phyloP scores from a whole-genome alignment of 2,888 invertebrate species.

The Eristalis tenax region DNA sequence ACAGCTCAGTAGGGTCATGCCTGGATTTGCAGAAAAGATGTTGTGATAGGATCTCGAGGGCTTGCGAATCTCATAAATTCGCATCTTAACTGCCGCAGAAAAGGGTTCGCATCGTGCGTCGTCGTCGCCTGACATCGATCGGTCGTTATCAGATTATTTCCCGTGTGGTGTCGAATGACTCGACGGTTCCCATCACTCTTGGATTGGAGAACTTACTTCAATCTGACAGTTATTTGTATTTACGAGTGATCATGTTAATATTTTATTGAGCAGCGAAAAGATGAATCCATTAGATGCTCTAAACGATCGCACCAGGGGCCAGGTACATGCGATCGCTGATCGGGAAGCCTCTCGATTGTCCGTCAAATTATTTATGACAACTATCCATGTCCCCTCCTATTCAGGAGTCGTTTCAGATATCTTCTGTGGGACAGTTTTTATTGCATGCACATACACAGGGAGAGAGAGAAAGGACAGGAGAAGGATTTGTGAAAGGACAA shows the following conservation, averaged over 20 bases:
- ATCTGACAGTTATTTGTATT: slow-evolving; percentile 45
- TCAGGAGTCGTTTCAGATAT: neutral
- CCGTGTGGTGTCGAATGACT: slow-evolving; percentile 15
- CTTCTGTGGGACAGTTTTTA: neutral
- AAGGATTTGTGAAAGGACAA: slow-evolving; percentile 6
- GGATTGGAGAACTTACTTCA: neutral
- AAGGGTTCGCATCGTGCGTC: slow-evolving; percentile 24
- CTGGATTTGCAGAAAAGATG: slow-evolving; percentile 17
- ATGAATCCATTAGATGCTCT: slow-evolving; percentile 3
- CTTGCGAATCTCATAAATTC: slow-evolving; percentile 43
- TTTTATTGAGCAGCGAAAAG: neutral
- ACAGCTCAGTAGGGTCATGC: neutral
- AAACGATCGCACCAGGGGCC: neutral
- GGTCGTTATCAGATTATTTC: slow-evolving; percentile 15
- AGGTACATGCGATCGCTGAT: neutral
- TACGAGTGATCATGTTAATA: slow-evolving; percentile 16
- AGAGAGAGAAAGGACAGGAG: neutral
- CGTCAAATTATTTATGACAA: slow-evolving; percentile 40
- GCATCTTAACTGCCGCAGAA: slow-evolving; percentile 7
- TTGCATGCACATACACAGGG: neutral
- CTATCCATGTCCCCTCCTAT: neutral
- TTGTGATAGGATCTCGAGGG: slow-evolving; percentile 42
- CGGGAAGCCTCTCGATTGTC: neutral
- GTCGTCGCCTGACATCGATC: slow-evolving; percentile 4
- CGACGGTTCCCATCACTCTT: slow-evolving; percentile 21